phyloP scores from a whole-genome alignment of 2,113 vertebrate species.

The Coturnix japonica region DNA sequence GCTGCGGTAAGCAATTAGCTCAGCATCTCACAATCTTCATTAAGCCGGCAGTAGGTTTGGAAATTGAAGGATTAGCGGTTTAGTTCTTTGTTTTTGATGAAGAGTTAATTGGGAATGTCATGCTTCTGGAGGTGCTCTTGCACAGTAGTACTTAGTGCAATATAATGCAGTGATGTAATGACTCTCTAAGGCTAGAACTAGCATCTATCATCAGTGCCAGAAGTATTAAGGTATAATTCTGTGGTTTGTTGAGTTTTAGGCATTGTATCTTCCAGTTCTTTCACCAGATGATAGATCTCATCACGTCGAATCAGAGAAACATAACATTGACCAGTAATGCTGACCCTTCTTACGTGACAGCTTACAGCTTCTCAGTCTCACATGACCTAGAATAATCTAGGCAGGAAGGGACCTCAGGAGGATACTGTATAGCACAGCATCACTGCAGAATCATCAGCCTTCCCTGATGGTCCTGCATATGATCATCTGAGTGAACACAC shows the following conservation, averaged over 20 bases:
- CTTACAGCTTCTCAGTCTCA: accelerated
- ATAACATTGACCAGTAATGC: background rate
- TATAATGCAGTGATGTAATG: accelerated
- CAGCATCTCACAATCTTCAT: background rate
- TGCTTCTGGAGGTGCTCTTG: background rate
- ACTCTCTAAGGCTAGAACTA: background rate
- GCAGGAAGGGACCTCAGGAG: background rate
- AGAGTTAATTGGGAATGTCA: background rate
- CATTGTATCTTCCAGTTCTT: accelerated
- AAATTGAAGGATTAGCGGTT: background rate
- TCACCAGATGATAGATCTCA: background rate
- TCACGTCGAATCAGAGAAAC: background rate
- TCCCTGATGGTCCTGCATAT: background rate
- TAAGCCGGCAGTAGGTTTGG: background rate
- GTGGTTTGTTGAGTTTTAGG: background rate
- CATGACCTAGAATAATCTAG: background rate
- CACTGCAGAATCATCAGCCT: background rate
- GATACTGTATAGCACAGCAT: background rate
- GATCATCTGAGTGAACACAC: background rate
- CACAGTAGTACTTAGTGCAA: background rate
- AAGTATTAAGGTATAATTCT: background rate
- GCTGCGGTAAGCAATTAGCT: background rate
- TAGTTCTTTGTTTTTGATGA: background rate
- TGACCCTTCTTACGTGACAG: background rate
- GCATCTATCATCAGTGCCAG: background rate